These are phyloP conservation scores for Todus mexicanus DNA, from an alignment of 2,797 vertebrate species.

Conservation along the genomic window DNA sequence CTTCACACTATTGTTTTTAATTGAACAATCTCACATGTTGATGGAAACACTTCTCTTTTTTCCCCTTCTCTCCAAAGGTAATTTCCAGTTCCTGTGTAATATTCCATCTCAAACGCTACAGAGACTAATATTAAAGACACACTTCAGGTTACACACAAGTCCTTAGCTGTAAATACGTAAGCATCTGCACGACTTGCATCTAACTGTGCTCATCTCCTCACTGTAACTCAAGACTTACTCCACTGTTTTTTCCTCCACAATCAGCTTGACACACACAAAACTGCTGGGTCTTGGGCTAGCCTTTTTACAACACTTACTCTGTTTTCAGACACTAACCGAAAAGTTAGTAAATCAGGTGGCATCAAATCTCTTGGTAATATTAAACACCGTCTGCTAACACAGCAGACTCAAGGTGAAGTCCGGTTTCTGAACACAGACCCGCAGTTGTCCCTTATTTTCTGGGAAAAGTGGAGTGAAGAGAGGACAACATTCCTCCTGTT, in stretches of 20 bases:
- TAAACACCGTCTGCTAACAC: not conserved
- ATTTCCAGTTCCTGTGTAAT: not conserved
- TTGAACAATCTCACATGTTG: not conserved
- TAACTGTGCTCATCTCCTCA: not conserved
- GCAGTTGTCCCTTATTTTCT: not conserved
- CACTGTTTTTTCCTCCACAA: not conserved
- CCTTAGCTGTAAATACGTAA: not conserved
- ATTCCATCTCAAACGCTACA: not conserved
- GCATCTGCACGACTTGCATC: not conserved
- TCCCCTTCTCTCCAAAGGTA: not conserved
- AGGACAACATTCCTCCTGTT: not conserved
- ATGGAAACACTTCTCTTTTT: not conserved
- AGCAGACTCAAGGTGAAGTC: not conserved
- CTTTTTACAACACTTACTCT: not conserved
- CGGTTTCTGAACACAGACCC: not conserved
- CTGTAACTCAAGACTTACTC: not conserved
- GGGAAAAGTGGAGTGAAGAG: not conserved
- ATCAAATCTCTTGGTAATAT: not conserved
- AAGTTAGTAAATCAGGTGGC: not conserved
- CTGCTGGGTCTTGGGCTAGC: not conserved
- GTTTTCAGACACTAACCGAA: not conserved
- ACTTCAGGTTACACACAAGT: not conserved
- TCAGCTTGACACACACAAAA: not conserved
- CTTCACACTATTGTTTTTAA: not conserved
- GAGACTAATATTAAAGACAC: not conserved